Percentiles rank a stretch among this genome's conserved stretches.
Conservation (phyloP, 2,113 vertebrate species). For the Dicentrarchus labrax region DNA sequence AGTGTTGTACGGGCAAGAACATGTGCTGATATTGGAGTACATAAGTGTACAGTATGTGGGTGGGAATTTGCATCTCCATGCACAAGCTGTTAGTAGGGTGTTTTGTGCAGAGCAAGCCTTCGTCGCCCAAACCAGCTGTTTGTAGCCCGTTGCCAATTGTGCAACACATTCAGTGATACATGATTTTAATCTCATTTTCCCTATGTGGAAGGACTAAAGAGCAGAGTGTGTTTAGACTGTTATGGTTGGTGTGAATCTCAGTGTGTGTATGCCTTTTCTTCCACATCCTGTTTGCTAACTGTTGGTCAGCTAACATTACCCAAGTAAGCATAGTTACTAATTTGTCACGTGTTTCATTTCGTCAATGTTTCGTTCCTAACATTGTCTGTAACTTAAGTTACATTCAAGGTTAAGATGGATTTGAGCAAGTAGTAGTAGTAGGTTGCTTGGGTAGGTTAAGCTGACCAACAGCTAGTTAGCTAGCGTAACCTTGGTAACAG, state of each 20-base stretch:
- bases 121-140: constrained; percentile 22
- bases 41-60: neutral
- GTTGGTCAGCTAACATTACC: too few species aligned
- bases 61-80: constrained; percentile 17
- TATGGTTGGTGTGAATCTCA: constrained; percentile 12
- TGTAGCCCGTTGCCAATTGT: neutral
- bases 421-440: too few species aligned
- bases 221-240: neutral
- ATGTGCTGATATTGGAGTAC: neutral
- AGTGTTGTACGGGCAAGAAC: neutral
- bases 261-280: neutral
- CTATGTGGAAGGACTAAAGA: constrained; percentile 22
- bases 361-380: too few species aligned
- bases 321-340: too few species aligned
- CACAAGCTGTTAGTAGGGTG: constrained; percentile 5
- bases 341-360: too few species aligned
- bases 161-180: constrained; percentile 31
- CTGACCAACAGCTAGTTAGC: too few species aligned
- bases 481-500: too few species aligned
- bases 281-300: neutral
- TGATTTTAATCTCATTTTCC: constrained; percentile 46
- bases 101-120: constrained; percentile 15
- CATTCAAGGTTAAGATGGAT: too few species aligned
- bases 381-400: too few species aligned
- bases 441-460: too few species aligned